Evolutionary conservation across 2,113 vertebrate genomes (phyloP).

Genomic region (Corapipo altera): DNA sequence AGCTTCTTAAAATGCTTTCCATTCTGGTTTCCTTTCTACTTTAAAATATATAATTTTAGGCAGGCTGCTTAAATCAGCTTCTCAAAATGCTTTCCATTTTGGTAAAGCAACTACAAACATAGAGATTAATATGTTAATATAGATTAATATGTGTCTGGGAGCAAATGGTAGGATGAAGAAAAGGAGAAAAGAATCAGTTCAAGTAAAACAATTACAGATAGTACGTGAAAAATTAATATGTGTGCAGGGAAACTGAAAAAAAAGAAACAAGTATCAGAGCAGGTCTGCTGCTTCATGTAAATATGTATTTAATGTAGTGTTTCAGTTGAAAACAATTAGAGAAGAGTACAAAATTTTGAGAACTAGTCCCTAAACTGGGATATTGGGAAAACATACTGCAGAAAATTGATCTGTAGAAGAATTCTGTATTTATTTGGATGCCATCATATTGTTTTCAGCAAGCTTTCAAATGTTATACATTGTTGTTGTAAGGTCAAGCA

Average conservation of each 20-base stretch:
- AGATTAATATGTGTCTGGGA: constrained; percentile 11
- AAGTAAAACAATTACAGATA: background rate
- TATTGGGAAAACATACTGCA: background rate
- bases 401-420: background rate
- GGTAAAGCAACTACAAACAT: background rate
- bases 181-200: background rate
- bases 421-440: background rate
- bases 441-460: background rate
- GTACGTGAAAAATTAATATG: background rate
- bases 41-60: background rate
- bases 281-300: background rate
- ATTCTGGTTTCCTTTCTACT: background rate
- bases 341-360: background rate
- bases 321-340: background rate
- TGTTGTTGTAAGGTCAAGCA: background rate
- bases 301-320: background rate
- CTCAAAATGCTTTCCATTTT: background rate
- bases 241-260: background rate
- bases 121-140: background rate
- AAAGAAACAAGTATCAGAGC: background rate
- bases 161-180: background rate
- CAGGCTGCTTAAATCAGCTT: background rate
- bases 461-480: background rate
- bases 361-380: background rate
- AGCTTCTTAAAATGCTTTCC: background rate